Evolutionary conservation across 1,140 invertebrate genomes (phyloP).

Genomic region (Agrilus planipennis): DNA sequence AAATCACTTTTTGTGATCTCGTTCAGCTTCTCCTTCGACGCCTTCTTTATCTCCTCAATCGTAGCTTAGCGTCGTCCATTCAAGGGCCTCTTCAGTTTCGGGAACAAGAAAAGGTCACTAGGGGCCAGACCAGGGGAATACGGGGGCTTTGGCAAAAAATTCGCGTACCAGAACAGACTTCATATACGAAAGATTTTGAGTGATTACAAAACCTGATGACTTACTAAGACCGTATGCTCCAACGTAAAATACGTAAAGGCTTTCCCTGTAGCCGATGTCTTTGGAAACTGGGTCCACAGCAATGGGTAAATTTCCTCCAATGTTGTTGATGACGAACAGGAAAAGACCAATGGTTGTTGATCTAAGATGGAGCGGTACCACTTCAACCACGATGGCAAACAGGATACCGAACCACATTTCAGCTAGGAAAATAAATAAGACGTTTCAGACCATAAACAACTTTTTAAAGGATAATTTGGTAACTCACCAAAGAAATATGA

Average conservation of each 20-base stretch:
- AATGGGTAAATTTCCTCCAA: slow-evolving; percentile 84
- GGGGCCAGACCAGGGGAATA: no score
- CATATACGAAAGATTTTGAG: slow-evolving; percentile 1
- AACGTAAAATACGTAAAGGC: slow-evolving; percentile 76
- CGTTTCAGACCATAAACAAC: neutral
- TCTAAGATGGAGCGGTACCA: slow-evolving; percentile 65
- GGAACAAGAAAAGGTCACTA: no score
- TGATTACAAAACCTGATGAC: slow-evolving; percentile 28
- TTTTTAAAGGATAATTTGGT: neutral
- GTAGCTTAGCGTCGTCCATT: no score
- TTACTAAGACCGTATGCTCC: slow-evolving; percentile 75
- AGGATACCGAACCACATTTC: slow-evolving; percentile 91
- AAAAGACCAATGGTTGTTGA: slow-evolving; percentile 78
- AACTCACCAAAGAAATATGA: slow-evolving; percentile 74
- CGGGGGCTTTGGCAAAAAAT: no score
- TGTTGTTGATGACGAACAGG: slow-evolving; percentile 84
- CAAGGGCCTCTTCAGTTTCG: no score
- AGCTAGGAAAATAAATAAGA: slow-evolving; percentile 42
- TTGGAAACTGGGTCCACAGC: slow-evolving; percentile 73
- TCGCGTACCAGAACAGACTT: no score
- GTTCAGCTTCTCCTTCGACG: no score
- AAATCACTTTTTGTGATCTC: no score
- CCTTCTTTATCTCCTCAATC: no score
- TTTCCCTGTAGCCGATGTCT: slow-evolving; percentile 65
- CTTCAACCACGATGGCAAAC: slow-evolving; percentile 78